phyloP scores from a whole-genome alignment of 2,797 vertebrate species.

The Smutsia gigantea region DNA sequence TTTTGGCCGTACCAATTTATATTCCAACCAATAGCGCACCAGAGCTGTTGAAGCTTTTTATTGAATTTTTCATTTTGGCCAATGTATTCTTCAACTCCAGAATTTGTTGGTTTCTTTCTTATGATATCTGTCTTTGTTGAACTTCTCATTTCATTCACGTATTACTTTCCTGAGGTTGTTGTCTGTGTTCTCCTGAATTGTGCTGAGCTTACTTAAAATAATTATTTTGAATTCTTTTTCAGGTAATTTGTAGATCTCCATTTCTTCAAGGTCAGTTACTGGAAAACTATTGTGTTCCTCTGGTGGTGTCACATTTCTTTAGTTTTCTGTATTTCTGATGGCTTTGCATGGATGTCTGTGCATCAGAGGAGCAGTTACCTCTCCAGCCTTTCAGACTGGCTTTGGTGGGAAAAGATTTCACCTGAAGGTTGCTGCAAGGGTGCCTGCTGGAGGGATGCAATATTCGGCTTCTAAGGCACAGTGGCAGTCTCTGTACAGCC shows the following conservation, averaged over 20 bases:
- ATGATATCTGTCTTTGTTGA: background rate
- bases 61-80: background rate
- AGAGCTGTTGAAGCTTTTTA: background rate
- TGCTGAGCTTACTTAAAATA: background rate
- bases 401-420: too few relatives aligned
- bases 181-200: background rate
- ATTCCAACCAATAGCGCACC: too few relatives aligned
- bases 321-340: background rate
- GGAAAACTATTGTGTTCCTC: too few relatives aligned
- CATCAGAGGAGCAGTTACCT: background rate
- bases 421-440: too few relatives aligned
- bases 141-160: background rate
- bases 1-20: too few relatives aligned
- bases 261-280: too few relatives aligned
- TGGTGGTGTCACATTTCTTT: background rate
- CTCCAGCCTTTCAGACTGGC: too few relatives aligned
- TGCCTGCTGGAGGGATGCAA: too few relatives aligned
- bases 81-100: background rate
- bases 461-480: too few relatives aligned
- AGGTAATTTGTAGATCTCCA: background rate
- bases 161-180: background rate
- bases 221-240: background rate
- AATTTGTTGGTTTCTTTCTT: background rate
- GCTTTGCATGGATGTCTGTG: background rate
- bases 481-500: too few relatives aligned